These are phyloP conservation scores for Galago senegalensis DNA, from an alignment of 2,797 vertebrate species.

Conservation along the genomic window DNA sequence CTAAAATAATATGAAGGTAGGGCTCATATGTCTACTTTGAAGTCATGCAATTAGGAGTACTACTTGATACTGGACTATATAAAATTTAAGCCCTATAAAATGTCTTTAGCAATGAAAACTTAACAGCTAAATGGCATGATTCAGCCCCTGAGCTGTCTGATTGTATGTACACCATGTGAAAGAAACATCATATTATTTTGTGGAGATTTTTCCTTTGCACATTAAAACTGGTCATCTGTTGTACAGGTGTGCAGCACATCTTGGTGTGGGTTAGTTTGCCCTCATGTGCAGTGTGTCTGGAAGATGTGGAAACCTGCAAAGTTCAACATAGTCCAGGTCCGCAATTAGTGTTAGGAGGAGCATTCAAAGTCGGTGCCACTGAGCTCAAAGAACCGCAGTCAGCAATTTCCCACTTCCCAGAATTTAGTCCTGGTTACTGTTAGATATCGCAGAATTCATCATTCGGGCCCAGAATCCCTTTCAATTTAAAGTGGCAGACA, in stretches of 20 bases:
- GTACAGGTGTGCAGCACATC: slow-evolving; percentile 89
- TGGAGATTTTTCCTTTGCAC: slow-evolving; percentile 73
- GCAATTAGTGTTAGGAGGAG: slow-evolving; percentile 79
- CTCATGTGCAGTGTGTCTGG: slow-evolving; percentile 85
- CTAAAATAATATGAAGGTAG: slow-evolving; percentile 75
- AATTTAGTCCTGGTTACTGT: slow-evolving; percentile 34
- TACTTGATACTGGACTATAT: slow-evolving; percentile 81
- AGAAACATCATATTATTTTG: slow-evolving; percentile 73
- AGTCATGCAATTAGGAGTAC: slow-evolving; percentile 78
- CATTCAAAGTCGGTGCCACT: slow-evolving; percentile 67
- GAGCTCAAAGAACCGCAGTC: background rate
- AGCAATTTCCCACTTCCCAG: slow-evolving; percentile 48
- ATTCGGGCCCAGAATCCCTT: background rate
- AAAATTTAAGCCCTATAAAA: slow-evolving; percentile 84
- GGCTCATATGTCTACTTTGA: slow-evolving; percentile 75
- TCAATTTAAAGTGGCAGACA: slow-evolving; percentile 20
- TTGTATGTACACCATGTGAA: slow-evolving; percentile 53
- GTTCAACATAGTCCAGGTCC: slow-evolving; percentile 82
- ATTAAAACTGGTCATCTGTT: slow-evolving; percentile 89
- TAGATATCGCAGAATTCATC: background rate
- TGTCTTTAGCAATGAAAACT: slow-evolving; percentile 79
- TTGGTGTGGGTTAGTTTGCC: slow-evolving; percentile 82
- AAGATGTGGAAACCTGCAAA: slow-evolving; percentile 85
- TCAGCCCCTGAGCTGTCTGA: slow-evolving; percentile 66
- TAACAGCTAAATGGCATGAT: slow-evolving; percentile 71